A percentile compares a stretch with the other conserved stretches of the same genome.
Evolutionary conservation across 1,140 invertebrate genomes (phyloP).

Genomic region (Globodera rostochiensis): DNA sequence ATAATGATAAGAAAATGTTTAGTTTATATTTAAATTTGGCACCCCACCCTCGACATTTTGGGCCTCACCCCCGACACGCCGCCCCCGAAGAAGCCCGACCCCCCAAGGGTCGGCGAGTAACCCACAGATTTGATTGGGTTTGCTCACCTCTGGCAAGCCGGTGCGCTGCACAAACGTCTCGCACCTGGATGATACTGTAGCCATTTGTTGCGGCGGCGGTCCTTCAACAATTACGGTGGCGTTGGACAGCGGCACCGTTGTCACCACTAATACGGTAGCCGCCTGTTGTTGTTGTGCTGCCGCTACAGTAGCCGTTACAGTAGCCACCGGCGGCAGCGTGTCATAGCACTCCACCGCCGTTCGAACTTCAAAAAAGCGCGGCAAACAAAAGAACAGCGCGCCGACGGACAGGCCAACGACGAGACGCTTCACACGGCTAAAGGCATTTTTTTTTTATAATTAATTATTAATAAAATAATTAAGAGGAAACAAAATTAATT

Average conservation of each 20-base stretch:
- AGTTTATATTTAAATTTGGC: background rate
- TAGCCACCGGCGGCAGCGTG: constrained; percentile 5
- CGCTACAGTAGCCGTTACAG: background rate
- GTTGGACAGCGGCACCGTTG: background rate
- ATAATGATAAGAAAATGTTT: background rate
- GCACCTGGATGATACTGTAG: background rate
- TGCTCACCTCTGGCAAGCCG: constrained; percentile 44
- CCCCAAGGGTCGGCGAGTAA: too few species aligned
- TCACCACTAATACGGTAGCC: background rate
- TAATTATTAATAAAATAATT: too few species aligned
- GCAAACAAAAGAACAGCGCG: constrained; percentile 58
- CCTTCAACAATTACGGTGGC: constrained; percentile 3
- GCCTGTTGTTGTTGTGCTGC: background rate
- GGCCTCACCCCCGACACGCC: too few species aligned
- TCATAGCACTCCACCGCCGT: constrained; percentile 37
- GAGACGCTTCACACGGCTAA: constrained; percentile 57
- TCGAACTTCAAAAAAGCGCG: constrained; percentile 60
- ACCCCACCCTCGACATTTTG: too few species aligned
- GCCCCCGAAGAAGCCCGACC: too few species aligned
- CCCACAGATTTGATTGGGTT: too few species aligned
- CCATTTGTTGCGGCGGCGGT: background rate
- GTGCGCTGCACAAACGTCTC: constrained; percentile 38
- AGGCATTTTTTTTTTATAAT: background rate
- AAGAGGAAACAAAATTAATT: too few species aligned
- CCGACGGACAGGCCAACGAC: constrained; percentile 54